A percentile compares a stretch with the other conserved stretches of the same genome.
Evolutionary conservation across 2,113 vertebrate species (phyloP).

Genomic region (Indri indri): DNA sequence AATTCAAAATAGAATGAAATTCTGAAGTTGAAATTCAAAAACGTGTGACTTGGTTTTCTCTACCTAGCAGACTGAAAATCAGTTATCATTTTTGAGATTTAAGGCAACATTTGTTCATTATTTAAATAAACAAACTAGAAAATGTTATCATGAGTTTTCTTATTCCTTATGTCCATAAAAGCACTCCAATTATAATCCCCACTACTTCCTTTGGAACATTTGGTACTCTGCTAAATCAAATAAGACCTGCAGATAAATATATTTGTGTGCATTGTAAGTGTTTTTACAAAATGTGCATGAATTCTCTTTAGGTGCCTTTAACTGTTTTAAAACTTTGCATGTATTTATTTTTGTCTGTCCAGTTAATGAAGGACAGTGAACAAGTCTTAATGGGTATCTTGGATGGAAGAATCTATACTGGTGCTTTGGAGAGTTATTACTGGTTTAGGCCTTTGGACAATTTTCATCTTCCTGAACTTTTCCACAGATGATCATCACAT

Average conservation of each 20-base stretch:
- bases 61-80: slow-evolving; percentile 64
- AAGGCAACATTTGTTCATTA: slow-evolving; percentile 57
- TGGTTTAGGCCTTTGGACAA: not conserved
- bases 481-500: not conserved
- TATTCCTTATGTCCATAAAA: slow-evolving; percentile 68
- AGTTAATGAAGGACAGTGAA: not conserved
- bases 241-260: slow-evolving; percentile 48
- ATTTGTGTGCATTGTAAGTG: slow-evolving; percentile 28
- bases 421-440: not conserved
- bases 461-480: not conserved
- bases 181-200: slow-evolving; percentile 70
- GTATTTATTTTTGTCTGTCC: not conserved
- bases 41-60: slow-evolving; percentile 66
- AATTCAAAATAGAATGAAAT: slow-evolving; percentile 68
- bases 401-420: not conserved
- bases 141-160: slow-evolving; percentile 56
- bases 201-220: slow-evolving; percentile 62
- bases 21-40: slow-evolving; percentile 65
- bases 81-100: slow-evolving; percentile 56
- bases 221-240: slow-evolving; percentile 45
- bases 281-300: slow-evolving; percentile 5
- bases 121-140: slow-evolving; percentile 78
- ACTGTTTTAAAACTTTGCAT: not conserved
- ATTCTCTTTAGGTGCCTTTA: slow-evolving; percentile 56
- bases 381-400: not conserved